Percentiles rank a stretch among this genome's conserved stretches.
phyloP scores from a whole-genome alignment of 1,140 invertebrate genomes.

The Leptinotarsa texana region DNA sequence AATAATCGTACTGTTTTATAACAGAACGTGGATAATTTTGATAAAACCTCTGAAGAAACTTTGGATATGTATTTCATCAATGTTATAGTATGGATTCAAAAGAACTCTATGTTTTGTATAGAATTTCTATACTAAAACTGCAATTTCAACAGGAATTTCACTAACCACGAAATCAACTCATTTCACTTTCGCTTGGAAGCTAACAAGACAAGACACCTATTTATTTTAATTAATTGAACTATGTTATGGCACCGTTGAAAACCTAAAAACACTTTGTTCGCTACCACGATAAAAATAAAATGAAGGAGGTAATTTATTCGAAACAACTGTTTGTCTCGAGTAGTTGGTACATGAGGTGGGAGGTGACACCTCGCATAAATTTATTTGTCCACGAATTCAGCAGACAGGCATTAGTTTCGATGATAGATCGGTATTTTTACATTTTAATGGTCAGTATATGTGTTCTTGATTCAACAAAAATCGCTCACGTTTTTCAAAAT shows the following conservation, averaged over 20 bases:
- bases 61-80: too few relatives aligned
- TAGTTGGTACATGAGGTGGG: slow-evolving; percentile 19
- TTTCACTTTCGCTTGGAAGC: neutral
- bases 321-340: slow-evolving; percentile 21
- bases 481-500: slow-evolving; percentile 12
- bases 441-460: slow-evolving; percentile 15
- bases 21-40: too few relatives aligned
- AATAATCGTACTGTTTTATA: too few relatives aligned
- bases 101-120: too few relatives aligned
- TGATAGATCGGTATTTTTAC: slow-evolving; percentile 28
- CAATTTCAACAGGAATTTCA: too few relatives aligned
- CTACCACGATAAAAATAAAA: slow-evolving; percentile 23
- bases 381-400: slow-evolving; percentile 23
- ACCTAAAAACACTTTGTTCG: slow-evolving; percentile 19
- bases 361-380: slow-evolving; percentile 23
- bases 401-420: slow-evolving; percentile 22
- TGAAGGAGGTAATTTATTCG: slow-evolving; percentile 22
- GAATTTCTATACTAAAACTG: too few relatives aligned
- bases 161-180: neutral
- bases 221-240: slow-evolving; percentile 19
- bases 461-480: slow-evolving; percentile 17
- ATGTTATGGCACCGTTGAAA: slow-evolving; percentile 19
- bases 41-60: too few relatives aligned
- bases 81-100: too few relatives aligned
- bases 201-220: slow-evolving; percentile 14